phyloP scores from a whole-genome alignment of 2,113 vertebrate genomes.

The Hemibagrus wyckioides region DNA sequence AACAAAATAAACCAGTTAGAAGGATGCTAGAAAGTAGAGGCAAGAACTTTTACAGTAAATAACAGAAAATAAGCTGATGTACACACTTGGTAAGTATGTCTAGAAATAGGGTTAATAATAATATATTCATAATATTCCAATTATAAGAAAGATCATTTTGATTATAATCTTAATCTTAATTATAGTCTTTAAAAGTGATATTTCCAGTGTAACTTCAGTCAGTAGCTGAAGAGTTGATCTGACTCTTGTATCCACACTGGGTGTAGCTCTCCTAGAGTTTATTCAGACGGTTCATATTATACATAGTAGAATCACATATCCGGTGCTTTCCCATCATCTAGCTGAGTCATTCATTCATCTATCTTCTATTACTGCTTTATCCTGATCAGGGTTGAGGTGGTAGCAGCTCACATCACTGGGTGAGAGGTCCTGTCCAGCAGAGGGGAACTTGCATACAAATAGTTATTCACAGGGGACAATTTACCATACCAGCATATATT shows the following conservation, averaged over 20 bases:
- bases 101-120: background rate
- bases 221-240: background rate
- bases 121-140: background rate
- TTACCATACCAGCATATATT: background rate
- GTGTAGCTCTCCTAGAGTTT: background rate
- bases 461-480: background rate
- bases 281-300: background rate
- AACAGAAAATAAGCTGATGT: background rate
- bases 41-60: background rate
- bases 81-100: background rate
- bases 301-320: background rate
- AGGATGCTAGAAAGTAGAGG: background rate
- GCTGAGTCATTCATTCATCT: background rate
- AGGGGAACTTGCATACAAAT: background rate
- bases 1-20: background rate
- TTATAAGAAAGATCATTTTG: background rate
- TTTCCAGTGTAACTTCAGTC: background rate
- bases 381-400: background rate
- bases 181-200: background rate
- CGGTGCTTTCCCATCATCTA: background rate
- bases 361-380: background rate
- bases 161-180: background rate
- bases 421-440: background rate
- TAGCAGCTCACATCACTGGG: background rate
- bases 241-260: background rate